Evolutionary conservation across 2,888 invertebrate species (phyloP).

Genomic region (Eilema griseolum): DNA sequence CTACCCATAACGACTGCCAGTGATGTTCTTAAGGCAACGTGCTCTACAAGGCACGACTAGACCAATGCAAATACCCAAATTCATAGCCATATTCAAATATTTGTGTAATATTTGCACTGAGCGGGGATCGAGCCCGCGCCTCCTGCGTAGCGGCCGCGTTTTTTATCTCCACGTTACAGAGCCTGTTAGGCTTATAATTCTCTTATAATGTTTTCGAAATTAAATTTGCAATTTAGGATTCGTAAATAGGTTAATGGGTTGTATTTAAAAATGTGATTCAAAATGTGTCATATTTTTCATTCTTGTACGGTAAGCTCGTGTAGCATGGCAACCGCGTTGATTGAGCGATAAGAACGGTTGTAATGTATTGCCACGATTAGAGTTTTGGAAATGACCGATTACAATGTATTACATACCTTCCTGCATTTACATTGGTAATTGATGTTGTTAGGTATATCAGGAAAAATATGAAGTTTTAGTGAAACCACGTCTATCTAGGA

Average conservation of each 20-base stretch:
- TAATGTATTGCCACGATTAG: slow-evolving; percentile 1
- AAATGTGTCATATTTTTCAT: not conserved
- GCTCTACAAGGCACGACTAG: too few relatives aligned
- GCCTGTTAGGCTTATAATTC: too few relatives aligned
- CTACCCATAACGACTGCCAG: too few relatives aligned
- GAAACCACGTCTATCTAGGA: too few relatives aligned
- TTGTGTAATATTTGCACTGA: too few relatives aligned
- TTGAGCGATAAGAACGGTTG: not conserved
- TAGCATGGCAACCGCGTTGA: not conserved
- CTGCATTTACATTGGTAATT: not conserved
- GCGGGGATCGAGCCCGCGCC: too few relatives aligned
- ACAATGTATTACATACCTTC: not conserved
- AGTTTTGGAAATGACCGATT: not conserved
- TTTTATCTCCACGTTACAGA: too few relatives aligned
- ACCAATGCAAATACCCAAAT: too few relatives aligned
- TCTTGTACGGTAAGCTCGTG: not conserved
- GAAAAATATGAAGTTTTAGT: too few relatives aligned
- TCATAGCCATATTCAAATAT: too few relatives aligned
- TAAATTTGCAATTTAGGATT: not conserved
- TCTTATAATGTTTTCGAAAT: not conserved
- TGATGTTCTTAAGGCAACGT: too few relatives aligned
- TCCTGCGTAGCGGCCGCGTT: too few relatives aligned
- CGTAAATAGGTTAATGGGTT: not conserved
- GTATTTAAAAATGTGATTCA: not conserved
- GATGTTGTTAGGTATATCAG: not conserved